phyloP scores from a whole-genome alignment of 2,113 vertebrate genomes.

The Myanophis thanlyinensis region DNA sequence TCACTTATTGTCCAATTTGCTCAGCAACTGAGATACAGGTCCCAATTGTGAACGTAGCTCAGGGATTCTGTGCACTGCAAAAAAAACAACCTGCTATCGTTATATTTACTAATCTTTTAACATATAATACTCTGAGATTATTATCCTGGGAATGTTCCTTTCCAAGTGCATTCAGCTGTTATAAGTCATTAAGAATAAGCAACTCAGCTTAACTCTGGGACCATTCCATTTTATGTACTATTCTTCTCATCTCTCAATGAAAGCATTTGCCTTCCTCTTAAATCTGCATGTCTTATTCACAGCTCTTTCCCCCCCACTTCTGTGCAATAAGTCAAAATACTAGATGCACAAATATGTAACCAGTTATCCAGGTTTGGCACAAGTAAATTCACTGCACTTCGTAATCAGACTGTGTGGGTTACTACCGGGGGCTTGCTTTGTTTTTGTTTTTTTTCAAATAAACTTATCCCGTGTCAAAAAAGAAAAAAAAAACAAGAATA shows the following conservation, averaged over 20 bases:
- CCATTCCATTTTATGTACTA: conserved; percentile 70
- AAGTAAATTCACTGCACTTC: conserved; percentile 69
- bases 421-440: conserved; percentile 73
- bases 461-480: conserved; percentile 67
- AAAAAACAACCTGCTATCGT: not conserved
- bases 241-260: conserved; percentile 56
- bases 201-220: conserved; percentile 65
- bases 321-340: conserved; percentile 76
- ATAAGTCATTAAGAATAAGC: not conserved
- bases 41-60: not conserved
- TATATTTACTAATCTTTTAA: not conserved
- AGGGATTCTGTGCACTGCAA: not conserved
- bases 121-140: not conserved
- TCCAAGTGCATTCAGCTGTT: not conserved
- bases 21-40: not conserved
- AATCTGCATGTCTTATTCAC: conserved; percentile 70
- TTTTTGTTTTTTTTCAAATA: conserved; percentile 82
- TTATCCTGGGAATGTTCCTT: not conserved
- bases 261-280: conserved; percentile 61
- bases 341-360: conserved; percentile 73
- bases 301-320: conserved; percentile 66
- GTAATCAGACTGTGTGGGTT: conserved; percentile 64
- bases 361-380: conserved; percentile 61
- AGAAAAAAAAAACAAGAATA: too few species aligned
- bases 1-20: not conserved